These are phyloP conservation scores for Saturnia pavonia DNA, from an alignment of 2,888 invertebrate genomes.

Conservation along the genomic window DNA sequence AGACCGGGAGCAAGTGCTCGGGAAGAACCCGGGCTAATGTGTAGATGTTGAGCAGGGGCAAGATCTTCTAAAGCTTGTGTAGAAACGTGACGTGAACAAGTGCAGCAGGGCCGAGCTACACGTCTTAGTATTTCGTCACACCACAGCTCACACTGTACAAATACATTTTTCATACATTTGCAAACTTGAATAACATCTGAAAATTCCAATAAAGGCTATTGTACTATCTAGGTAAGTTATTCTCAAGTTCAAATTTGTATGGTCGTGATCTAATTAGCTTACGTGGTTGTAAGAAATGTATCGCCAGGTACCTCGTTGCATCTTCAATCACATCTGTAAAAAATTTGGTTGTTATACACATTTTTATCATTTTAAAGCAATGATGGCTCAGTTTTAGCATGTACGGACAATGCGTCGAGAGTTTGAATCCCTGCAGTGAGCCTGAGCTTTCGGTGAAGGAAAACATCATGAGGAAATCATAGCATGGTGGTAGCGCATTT, in stretches of 20 bases:
- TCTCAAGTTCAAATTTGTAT: background rate
- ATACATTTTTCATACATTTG: constrained; percentile 72
- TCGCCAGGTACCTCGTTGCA: constrained; percentile 61
- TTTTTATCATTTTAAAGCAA: background rate
- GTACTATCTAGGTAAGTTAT: constrained; percentile 13
- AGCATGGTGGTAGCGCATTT: too few species aligned
- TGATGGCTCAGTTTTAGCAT: too few species aligned
- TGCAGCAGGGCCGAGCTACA: constrained; percentile 60
- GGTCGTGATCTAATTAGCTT: constrained; percentile 32
- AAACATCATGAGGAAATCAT: too few species aligned
- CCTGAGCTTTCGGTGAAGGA: too few species aligned
- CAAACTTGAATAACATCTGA: constrained; percentile 64
- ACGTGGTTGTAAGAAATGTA: constrained; percentile 63
- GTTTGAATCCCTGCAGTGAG: too few species aligned
- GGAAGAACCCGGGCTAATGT: constrained; percentile 37
- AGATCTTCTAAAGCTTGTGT: constrained; percentile 52
- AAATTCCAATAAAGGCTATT: background rate
- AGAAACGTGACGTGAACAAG: constrained; percentile 62
- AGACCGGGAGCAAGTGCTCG: constrained; percentile 46
- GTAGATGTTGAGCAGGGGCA: constrained; percentile 38
- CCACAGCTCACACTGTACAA: constrained; percentile 73
- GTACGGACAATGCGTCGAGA: too few species aligned
- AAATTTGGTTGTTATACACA: background rate
- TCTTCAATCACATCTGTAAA: constrained; percentile 67
- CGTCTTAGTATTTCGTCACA: constrained; percentile 67